phyloP scores from a whole-genome alignment of 2,888 invertebrate species.

The Neria commutata region DNA sequence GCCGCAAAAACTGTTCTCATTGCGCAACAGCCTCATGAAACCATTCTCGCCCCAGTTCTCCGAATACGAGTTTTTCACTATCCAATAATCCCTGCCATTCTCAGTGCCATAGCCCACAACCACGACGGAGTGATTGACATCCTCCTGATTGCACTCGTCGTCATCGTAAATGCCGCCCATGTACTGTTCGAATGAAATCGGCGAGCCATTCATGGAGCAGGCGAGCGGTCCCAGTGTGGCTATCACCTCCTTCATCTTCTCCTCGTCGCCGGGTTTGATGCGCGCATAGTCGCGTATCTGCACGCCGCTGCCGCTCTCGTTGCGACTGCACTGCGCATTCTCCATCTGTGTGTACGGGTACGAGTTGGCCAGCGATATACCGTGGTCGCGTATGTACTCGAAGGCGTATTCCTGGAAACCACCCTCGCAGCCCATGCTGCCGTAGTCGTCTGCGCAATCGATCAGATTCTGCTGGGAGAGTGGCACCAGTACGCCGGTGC shows the following conservation, averaged over 20 bases:
- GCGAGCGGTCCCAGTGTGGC: slow-evolving; percentile 57
- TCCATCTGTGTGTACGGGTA: slow-evolving; percentile 56
- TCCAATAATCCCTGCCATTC: slow-evolving; percentile 58
- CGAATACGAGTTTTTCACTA: slow-evolving; percentile 58
- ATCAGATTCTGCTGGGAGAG: slow-evolving; percentile 60
- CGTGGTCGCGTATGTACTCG: slow-evolving; percentile 56
- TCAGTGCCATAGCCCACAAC: slow-evolving; percentile 58
- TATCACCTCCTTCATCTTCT: slow-evolving; percentile 57
- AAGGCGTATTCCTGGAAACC: slow-evolving; percentile 59
- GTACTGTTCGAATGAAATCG: slow-evolving; percentile 55
- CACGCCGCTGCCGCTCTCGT: slow-evolving; percentile 44
- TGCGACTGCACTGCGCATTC: slow-evolving; percentile 49
- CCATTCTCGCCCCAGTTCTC: slow-evolving; percentile 60
- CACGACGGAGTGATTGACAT: slow-evolving; percentile 57
- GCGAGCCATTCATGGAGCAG: slow-evolving; percentile 53
- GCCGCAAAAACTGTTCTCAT: slow-evolving; percentile 55
- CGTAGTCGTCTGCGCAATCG: slow-evolving; percentile 58
- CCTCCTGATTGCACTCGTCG: slow-evolving; percentile 51
- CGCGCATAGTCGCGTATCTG: slow-evolving; percentile 55
- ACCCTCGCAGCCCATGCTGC: slow-evolving; percentile 58
- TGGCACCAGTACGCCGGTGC: slow-evolving; percentile 53
- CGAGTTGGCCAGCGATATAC: slow-evolving; percentile 52
- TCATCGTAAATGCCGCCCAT: slow-evolving; percentile 57
- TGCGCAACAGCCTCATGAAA: slow-evolving; percentile 54
- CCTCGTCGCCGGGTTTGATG: slow-evolving; percentile 56